These are phyloP conservation scores for Neodiprion fabricii DNA, from an alignment of 1,140 invertebrate species.

Conservation along the genomic window DNA sequence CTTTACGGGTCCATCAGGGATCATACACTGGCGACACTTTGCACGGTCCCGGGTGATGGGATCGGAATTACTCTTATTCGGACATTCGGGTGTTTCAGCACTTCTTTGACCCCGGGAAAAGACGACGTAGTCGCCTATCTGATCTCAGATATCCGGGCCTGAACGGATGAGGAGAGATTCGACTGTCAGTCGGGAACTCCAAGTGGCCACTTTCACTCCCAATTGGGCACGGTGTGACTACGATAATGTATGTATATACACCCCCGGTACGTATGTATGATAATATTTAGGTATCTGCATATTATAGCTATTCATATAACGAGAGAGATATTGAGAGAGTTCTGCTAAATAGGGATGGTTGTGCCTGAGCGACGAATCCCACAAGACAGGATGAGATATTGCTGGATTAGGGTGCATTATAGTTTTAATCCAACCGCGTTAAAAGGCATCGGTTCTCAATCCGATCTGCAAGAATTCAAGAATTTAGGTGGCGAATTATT, in stretches of 20 bases:
- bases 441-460: conserved; percentile 47
- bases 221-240: background rate
- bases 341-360: conserved; percentile 50
- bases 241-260: background rate
- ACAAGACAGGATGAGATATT: conserved; percentile 55
- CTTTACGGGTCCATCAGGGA: conserved; percentile 6
- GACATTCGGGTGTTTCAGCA: background rate
- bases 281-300: no score
- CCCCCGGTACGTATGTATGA: background rate
- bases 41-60: background rate
- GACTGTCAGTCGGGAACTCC: background rate
- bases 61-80: background rate
- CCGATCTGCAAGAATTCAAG: background rate
- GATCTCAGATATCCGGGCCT: background rate
- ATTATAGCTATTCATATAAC: background rate
- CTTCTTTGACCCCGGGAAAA: background rate
- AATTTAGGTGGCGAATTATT: no score
- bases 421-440: conserved; percentile 52
- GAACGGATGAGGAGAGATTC: background rate
- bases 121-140: background rate
- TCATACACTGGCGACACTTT: background rate
- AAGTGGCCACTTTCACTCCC: no score
- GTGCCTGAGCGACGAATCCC: conserved; percentile 51
- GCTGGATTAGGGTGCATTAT: conserved; percentile 52
- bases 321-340: conserved; percentile 22